These are phyloP conservation scores for Drosophila gunungcola DNA, from an alignment of 1,140 invertebrate genomes.

Conservation along the genomic window DNA sequence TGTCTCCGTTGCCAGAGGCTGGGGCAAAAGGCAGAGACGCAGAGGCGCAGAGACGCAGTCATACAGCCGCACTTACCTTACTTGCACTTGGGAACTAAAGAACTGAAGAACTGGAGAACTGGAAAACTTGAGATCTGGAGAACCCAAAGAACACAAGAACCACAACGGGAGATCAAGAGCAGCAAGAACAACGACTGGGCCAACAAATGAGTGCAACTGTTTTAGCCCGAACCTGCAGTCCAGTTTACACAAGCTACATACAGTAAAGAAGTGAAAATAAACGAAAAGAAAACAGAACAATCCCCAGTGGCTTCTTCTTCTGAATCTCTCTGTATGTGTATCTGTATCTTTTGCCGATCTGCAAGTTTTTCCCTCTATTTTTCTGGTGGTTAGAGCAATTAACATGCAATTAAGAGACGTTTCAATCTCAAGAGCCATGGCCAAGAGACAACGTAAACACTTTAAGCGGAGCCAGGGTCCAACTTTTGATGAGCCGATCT, in stretches of 20 bases:
- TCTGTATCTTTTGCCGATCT: slow-evolving; percentile 33
- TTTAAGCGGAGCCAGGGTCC: slow-evolving; percentile 24
- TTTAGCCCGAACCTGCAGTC: slow-evolving; percentile 59
- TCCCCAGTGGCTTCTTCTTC: slow-evolving; percentile 38
- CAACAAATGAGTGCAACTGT: slow-evolving; percentile 82
- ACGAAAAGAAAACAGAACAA: slow-evolving; percentile 41
- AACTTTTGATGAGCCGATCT: slow-evolving; percentile 32
- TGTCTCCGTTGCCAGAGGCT: slow-evolving; percentile 58
- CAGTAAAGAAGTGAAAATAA: slow-evolving; percentile 21
- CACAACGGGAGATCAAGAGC: slow-evolving; percentile 32
- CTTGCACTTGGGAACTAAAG: slow-evolving; percentile 49
- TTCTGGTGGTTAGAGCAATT: slow-evolving; percentile 67
- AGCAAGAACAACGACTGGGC: slow-evolving; percentile 63
- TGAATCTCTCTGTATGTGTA: background rate
- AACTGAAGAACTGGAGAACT: slow-evolving; percentile 28
- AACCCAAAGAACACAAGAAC: slow-evolving; percentile 38
- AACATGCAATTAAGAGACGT: slow-evolving; percentile 82
- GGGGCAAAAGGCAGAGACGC: slow-evolving; percentile 30
- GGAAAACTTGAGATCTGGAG: slow-evolving; percentile 5
- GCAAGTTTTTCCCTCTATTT: slow-evolving; percentile 45
- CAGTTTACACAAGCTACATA: slow-evolving; percentile 24
- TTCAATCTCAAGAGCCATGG: slow-evolving; percentile 67
- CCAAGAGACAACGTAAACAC: slow-evolving; percentile 50
- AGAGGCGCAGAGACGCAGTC: slow-evolving; percentile 19
- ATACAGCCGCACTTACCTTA: slow-evolving; percentile 61